Evolutionary conservation across 1,140 invertebrate species (phyloP), one percentile per base, ranked within the genome.

Genomic region (Saccostrea glomerata): DNA sequence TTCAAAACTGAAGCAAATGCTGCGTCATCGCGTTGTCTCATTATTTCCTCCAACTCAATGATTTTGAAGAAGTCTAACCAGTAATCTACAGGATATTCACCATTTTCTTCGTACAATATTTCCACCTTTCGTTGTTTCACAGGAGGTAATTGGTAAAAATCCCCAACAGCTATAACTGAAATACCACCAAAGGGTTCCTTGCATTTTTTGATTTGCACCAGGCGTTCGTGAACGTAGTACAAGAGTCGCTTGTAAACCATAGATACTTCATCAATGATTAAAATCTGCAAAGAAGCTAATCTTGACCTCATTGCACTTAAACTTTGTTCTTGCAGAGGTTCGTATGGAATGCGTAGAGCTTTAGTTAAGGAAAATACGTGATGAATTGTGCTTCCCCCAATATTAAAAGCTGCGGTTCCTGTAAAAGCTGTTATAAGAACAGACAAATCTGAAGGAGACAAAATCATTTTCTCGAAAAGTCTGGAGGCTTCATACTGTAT

Each of bases 401-500:
- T 47, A 47, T 47, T 47, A 9, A 47, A 47, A 47, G 47, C 47
- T 47, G 47, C 47, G 5, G 47, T 85, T 30, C 87, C 87, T 40
- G 87, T 88, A 36, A 82, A 85, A 55, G 87, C 90, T 70, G 73
- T 85, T 15, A 90, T 23, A 36, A 90, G 73, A 13, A 89, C 85
- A n/a, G 85, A 87, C 30, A 36, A 36, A 36, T 36, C 30, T 36
- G 30, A 36, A 36, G 30, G 30, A 36, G 30, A 36, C 30, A 2
- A 36, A 36, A 36, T 36, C 30, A 2, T 36, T 36, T 36, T 36
- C 30, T 36, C 30, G 0, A 36, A 25, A 25, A 82, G 30, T 77
- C 86, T 15, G 5, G 86, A 56, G 4, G 63, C 63, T 82, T 87
- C 86, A 87, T 55, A 87, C 13, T 82, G 20, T 3, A 82, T 36